Evolutionary conservation across 2,888 invertebrate genomes (phyloP), one percentile per base, ranked within the genome.

Genomic region (Melinopterus prodromus): DNA sequence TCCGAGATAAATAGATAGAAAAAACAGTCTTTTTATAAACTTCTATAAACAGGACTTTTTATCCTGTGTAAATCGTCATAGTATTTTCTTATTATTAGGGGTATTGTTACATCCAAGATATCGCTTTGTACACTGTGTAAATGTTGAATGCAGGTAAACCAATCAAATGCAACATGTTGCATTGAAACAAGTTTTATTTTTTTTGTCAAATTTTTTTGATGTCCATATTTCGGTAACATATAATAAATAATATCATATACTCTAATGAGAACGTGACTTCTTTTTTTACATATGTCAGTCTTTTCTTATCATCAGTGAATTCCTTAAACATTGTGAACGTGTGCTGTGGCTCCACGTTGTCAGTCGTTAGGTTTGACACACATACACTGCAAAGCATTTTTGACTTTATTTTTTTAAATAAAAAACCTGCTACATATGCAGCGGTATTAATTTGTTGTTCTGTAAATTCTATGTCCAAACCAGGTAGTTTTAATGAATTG

Each of bases 21-120:
- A 53, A 53, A 53, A 53, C 53, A 53, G 53, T 53, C 53, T 53
- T 53, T 53, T 53, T 53, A 53, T 53, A 53, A 53, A 53, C 53
- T 26, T 26, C 26, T 26, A 26, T 26, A 26, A 26, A 26, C 26
- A 26, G 26, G 26, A 26, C 26, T 26, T 26, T 26, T 26, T 26
- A 3, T 26, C 26, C 26, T 26, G 26, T 53, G 53, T 12, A 53
- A 7, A 53, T 7, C 53, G 9, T 53, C 7, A 53, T 53, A 53
- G 12, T 53, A 53, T 53, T 53, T 53, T 53, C 53, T 7, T 53
- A 53, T 53, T 53, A 53, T 53, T 53, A 53, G 5, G 53, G 53
- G 53, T 53, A 53, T 53, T 53, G 53, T 53, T 53, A 53, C 53
- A 53, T 53, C 53, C 53, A 53, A 53, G 53, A 53, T 53, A 53